Percentiles rank a stretch among this genome's conserved stretches.
Evolutionary conservation across 2,888 invertebrate genomes (phyloP).

Genomic region (Drosophila helvetica): DNA sequence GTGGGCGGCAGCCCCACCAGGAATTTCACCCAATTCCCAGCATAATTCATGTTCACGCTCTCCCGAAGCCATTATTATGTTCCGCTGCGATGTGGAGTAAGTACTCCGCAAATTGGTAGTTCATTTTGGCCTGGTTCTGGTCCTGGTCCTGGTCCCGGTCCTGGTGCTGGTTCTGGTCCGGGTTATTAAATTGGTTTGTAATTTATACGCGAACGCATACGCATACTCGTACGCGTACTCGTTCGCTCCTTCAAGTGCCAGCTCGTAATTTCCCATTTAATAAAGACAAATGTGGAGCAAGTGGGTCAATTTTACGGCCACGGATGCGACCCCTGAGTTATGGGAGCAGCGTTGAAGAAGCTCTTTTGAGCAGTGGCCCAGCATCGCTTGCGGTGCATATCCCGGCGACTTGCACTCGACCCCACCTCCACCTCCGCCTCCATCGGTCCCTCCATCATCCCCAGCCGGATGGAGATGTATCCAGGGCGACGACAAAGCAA

Average conservation of each 20-base stretch:
- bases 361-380: not conserved
- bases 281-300: conserved; percentile 72
- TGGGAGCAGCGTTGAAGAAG: conserved; percentile 14
- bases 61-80: conserved; percentile 54
- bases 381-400: not conserved
- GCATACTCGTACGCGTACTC: not conserved
- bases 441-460: not conserved
- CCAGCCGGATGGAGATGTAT: conserved; percentile 3
- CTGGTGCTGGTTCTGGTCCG: conserved; percentile 42
- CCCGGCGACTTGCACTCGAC: no score
- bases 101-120: conserved; percentile 62
- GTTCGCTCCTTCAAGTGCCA: conserved; percentile 34
- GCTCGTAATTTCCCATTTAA: conserved; percentile 67
- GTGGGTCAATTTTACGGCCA: conserved; percentile 51
- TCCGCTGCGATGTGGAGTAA: conserved; percentile 41
- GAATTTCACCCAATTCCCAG: conserved; percentile 41
- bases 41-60: conserved; percentile 69
- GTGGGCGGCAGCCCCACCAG: conserved; percentile 6
- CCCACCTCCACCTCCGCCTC: no score
- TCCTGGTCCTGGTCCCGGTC: no score
- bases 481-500: conserved; percentile 39
- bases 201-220: conserved; percentile 62
- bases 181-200: conserved; percentile 77
- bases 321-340: conserved; percentile 35
- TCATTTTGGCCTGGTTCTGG: conserved; percentile 59